Base-by-base conservation (phyloP, 2,888 invertebrate genomes). In the Himalopsyche anomala region DNA sequence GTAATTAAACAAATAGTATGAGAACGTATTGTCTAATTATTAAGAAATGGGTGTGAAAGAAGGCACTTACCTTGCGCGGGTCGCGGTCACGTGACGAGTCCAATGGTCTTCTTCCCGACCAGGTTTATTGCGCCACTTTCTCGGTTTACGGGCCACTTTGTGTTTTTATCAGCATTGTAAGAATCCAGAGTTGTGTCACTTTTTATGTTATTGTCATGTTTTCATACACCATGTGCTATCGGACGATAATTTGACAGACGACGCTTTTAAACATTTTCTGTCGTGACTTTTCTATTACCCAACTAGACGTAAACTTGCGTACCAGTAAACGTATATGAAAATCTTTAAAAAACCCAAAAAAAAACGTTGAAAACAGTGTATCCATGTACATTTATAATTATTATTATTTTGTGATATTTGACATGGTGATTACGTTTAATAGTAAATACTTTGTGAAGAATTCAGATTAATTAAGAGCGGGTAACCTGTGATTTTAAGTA, bases 111-210 rank as follows among this genome's bases (percentile, higher is more conserved):
- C 83, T 80, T 86, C 83, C 82, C 84, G 84, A 87, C 90, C 90
- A 91, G 91, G 92, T 93, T 93, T 93, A 93, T 93, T 92, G 93
- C 92, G 45, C 28, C 92, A 92, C 92, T 93, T 94, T 93, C 93
- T 92, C 92, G 92, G 92, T 92, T 92, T 92, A 92, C 93, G 92
- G 92, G 92, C 93, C 92, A 93, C 93, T 93, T 93, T 93, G 93
- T 93, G 93, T 92, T 93, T 62, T 93, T 93, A 93, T 93, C 93
- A 93, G 93, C 93, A 92, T 91, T 80, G 85, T 80, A 82, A 83
- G 69, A 84, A 86, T 79, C 19, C 81, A 83, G 81, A 54, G 85
- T 82, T 62, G 87, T 69, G 84, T 83, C n/a, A 55, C 85, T 84
- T 87, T 87, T 87, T 86, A 87, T 87, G 86, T 83, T 86, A 87